Conservation (phyloP, 2,113 vertebrate species). For the Limnothrissa miodon region DNA sequence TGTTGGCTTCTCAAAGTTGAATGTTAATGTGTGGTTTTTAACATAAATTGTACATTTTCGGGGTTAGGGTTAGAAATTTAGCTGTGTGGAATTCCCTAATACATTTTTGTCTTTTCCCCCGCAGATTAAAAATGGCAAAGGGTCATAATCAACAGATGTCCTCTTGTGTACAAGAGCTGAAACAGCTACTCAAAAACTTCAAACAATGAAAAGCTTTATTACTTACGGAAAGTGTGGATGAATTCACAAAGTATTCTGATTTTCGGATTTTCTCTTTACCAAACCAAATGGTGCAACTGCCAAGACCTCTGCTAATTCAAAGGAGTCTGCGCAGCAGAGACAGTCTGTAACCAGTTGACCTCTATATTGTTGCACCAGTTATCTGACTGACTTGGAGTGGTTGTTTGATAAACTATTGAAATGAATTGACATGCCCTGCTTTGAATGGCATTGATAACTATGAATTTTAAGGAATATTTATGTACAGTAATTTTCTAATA, state of each 20-base stretch:
- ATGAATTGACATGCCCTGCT: not conserved
- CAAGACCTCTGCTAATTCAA: not conserved
- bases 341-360: not conserved
- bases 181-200: slow-evolving; percentile 56
- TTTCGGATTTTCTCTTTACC: not conserved
- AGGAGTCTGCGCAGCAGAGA: not conserved
- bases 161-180: slow-evolving; percentile 61
- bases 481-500: not conserved
- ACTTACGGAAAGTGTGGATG: not conserved
- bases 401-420: not conserved
- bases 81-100: not conserved
- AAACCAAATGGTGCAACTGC: not conserved
- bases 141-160: slow-evolving; percentile 53
- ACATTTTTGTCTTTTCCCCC: not conserved
- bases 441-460: not conserved
- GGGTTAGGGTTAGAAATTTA: not conserved
- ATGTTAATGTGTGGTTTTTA: not conserved
- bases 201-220: slow-evolving; percentile 21
- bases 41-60: not conserved
- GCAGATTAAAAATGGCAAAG: slow-evolving; percentile 62
- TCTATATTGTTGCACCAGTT: not conserved
- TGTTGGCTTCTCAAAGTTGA: not conserved
- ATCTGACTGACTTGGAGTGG: not conserved
- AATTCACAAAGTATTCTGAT: not conserved
- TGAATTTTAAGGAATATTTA: slow-evolving; percentile 3